Evolutionary conservation across 2,888 invertebrate genomes (phyloP), one percentile per base, ranked within the genome.

Genomic region (Selenia dentaria): DNA sequence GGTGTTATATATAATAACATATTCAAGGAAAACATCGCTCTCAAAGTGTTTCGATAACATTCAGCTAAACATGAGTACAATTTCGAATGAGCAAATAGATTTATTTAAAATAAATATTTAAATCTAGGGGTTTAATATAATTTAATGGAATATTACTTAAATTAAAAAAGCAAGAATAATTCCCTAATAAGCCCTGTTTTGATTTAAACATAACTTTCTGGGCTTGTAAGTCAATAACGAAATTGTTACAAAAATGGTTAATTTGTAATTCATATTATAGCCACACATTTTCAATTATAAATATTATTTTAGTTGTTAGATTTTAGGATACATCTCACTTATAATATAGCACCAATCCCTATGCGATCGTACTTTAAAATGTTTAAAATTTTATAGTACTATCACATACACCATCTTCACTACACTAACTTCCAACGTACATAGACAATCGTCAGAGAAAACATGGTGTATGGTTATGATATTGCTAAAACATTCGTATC

Each of bases 101-200:
- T 80, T 70, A 73, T 69, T 72, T 71, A 71, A 76, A 75, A 83
- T 77, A 82, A 74, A 83, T 77, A 81, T 81, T 76, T 79, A 80
- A 70, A 74, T 73, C 81, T 85, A 79, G 67, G 67, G 69, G 63
- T 70, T 76, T 71, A 74, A 77, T 76, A 83, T 72, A 82, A 75
- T 82, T 84, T 82, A 86, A 87, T 89, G 88, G 88, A 89, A 88
- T 89, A 87, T 79, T 78, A 85, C 83, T 86, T 83, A 86, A 70
- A 81, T 75, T 8, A 22, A 70, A 74, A 74, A 79, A 79, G 79
- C 77, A 77, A 48, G 24, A 41, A 68, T 72, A 73, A 68, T 64
- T 70, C 60, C 62, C 66, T 50, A 61, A 54, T 54, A 52, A 70
- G 74, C 65, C 73, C 64, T 69, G 68, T 63, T 67, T 43, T 53